Evolutionary conservation across 37 sponge, comb jelly and placozoan genomes (phyloP), one percentile per base, ranked within the genome.

Genomic region (Corticium candelabrum): DNA sequence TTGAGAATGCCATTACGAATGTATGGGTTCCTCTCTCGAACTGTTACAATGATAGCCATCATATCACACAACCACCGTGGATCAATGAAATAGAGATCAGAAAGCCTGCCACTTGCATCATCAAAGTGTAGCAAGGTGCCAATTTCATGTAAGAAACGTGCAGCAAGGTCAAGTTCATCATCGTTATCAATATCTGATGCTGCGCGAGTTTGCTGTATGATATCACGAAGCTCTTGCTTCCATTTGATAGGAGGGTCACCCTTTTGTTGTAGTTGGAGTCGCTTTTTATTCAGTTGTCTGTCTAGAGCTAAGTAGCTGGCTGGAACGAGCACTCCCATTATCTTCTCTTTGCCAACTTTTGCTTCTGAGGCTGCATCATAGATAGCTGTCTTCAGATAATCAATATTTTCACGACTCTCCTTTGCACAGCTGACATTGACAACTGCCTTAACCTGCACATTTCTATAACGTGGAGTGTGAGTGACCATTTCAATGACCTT

Each of bases 21-120:
- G 77, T 80, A 93, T 0, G 89, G 85, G 75, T 88, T 91, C 74
- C 76, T 80, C 76, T 87, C 87, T n/a, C 78, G 77, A 68, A 92
- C 81, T 0, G 89, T 89, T 35, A 89, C 83, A 3, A 92, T 67
- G 3, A 81, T 85, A n/a, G 89, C 83, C 85, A 92, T 92, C 85
- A 92, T 80, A 67, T 92, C 82, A 68, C 88, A 90, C 29, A 94
- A 86, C 94, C 94, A 94, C 40, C 86, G 86, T 31, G 94, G 94
- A 38, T 94, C 91, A 40, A 90, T 73, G 67, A 94, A 94, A 76
- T 87, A 87, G 40, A 94, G 84, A 76, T 94, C 88, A 74, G 87
- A 76, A 1, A 94, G 79, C 41, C 85, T 83, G 81, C 86, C 85
- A 38, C 83, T 86, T 2, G 90, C 70, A 74, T 94, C 94, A 70